Evolutionary conservation across 1,140 invertebrate species (phyloP).

Genomic region (Sycophaga agraensis): DNA sequence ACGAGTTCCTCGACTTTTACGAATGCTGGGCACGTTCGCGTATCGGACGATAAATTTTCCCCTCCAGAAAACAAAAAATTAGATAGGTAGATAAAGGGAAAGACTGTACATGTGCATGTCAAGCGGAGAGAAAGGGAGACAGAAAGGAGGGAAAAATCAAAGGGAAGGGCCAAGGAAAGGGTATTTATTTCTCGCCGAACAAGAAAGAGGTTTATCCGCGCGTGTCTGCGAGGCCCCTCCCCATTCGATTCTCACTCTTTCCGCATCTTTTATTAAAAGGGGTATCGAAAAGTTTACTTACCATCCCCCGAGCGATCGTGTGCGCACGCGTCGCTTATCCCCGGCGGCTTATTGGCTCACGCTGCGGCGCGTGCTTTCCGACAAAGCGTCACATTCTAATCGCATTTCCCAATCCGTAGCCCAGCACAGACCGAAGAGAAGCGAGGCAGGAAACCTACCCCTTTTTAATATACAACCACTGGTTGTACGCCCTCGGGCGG

Average conservation of each 20-base stretch:
- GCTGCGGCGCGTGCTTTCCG: too few species aligned
- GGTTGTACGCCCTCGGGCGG: too few species aligned
- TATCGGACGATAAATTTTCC: too few species aligned
- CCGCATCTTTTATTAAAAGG: constrained; percentile 24
- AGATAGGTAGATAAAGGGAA: background rate
- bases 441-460: too few species aligned
- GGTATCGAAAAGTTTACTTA: background rate
- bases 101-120: background rate
- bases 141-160: background rate
- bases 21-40: too few species aligned
- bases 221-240: constrained; percentile 7
- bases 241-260: background rate
- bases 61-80: background rate
- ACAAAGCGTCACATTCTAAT: too few species aligned
- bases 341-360: background rate
- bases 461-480: too few species aligned
- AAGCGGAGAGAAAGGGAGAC: too few species aligned
- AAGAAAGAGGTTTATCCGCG: background rate
- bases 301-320: background rate
- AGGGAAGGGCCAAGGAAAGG: background rate
- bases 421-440: too few species aligned
- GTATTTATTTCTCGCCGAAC: constrained; percentile 2
- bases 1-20: too few species aligned
- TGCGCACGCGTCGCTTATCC: background rate
- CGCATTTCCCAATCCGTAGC: too few species aligned